Evolutionary conservation across 2,888 invertebrate species (phyloP).

Genomic region (Phlogophora meticulosa): DNA sequence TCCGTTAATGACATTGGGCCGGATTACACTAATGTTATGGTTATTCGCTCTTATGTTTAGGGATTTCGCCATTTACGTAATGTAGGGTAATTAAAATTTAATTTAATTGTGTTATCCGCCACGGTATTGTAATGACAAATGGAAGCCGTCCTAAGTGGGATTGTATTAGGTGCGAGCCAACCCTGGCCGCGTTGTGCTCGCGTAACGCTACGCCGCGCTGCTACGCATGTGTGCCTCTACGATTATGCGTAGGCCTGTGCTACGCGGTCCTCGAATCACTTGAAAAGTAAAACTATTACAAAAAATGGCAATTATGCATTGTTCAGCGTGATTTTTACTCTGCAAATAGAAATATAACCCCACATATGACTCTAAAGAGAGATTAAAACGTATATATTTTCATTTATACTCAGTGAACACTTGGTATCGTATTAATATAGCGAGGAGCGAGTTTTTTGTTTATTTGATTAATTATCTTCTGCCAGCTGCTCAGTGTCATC

Average conservation of each 20-base stretch:
- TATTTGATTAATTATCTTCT: conserved; percentile 50
- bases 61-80: conserved; percentile 28
- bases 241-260: conserved; percentile 20
- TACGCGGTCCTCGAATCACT: conserved; percentile 2
- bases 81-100: conserved; percentile 28
- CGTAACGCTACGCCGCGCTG: conserved; percentile 46
- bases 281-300: not conserved
- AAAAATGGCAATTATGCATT: not conserved
- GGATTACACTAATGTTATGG: conserved; percentile 38
- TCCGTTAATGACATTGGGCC: conserved; percentile 34
- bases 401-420: not conserved
- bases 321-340: too few relatives aligned
- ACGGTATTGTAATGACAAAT: conserved; percentile 28
- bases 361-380: not conserved
- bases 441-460: conserved; percentile 33
- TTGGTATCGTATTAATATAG: conserved; percentile 12
- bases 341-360: not conserved
- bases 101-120: conserved; percentile 26
- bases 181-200: not conserved
- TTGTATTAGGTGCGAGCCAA: not conserved
- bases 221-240: conserved; percentile 25
- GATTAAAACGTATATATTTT: not conserved
- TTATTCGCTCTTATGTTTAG: conserved; percentile 42
- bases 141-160: conserved; percentile 9
- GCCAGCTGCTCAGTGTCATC: conserved; percentile 33